Evolutionary conservation across 2,888 invertebrate genomes (phyloP).

Genomic region (Mylabris sibirica): DNA sequence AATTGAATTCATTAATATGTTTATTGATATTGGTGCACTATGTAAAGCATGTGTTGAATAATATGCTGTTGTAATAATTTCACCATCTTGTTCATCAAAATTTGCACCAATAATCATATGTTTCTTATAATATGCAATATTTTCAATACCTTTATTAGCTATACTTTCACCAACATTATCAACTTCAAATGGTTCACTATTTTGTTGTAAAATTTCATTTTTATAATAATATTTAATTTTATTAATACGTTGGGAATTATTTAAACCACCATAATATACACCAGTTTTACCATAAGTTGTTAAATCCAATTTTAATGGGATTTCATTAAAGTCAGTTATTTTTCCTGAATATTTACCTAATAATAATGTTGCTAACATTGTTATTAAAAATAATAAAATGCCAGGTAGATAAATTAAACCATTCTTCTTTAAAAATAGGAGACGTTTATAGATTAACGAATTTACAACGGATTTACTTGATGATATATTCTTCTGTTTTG

Average conservation of each 20-base stretch:
- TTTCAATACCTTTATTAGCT: conserved; percentile 54
- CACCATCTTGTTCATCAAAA: conserved; percentile 51
- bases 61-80: conserved; percentile 51
- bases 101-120: conserved; percentile 63
- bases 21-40: conserved; percentile 64
- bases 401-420: conserved; percentile 2
- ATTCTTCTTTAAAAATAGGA: not conserved
- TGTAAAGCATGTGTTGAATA: conserved; percentile 64
- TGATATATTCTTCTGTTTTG: not conserved
- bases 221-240: conserved; percentile 43
- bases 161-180: conserved; percentile 52
- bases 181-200: conserved; percentile 39
- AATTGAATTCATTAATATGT: conserved; percentile 62
- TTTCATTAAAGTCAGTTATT: conserved; percentile 38
- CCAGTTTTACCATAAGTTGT: conserved; percentile 49
- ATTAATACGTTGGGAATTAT: conserved; percentile 21
- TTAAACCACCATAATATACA: conserved; percentile 49
- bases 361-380: conserved; percentile 20
- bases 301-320: conserved; percentile 54
- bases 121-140: conserved; percentile 61
- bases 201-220: conserved; percentile 37
- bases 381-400: not conserved
- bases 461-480: conserved; percentile 1
- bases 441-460: not conserved
- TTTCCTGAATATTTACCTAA: conserved; percentile 45